phyloP scores from a whole-genome alignment of 1,140 invertebrate species.

The Dendrolimus punctatus region DNA sequence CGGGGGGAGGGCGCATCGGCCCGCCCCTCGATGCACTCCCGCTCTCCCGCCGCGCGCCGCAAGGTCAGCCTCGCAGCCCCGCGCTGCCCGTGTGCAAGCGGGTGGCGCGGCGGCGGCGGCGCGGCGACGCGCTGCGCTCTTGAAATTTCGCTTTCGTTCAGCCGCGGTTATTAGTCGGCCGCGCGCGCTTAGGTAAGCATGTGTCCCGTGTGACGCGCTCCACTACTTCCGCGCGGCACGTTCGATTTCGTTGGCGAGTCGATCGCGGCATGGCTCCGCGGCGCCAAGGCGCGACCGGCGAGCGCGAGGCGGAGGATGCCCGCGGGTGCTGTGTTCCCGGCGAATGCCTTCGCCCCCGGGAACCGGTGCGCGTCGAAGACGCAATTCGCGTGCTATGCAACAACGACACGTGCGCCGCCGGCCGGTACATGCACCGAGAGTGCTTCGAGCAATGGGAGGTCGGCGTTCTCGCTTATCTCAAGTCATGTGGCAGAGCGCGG shows the following conservation, averaged over 20 bases:
- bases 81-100: constrained; percentile 34
- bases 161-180: constrained; percentile 70
- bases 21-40: constrained; percentile 51
- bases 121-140: constrained; percentile 67
- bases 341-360: constrained; percentile 83
- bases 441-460: constrained; percentile 97
- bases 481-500: constrained; percentile 89
- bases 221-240: constrained; percentile 39
- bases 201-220: constrained; percentile 58
- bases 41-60: constrained; percentile 42
- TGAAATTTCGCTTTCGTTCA: constrained; percentile 73
- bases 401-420: constrained; percentile 90
- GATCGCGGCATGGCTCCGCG: constrained; percentile 65
- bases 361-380: constrained; percentile 77
- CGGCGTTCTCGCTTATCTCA: constrained; percentile 88
- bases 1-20: constrained; percentile 28
- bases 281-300: constrained; percentile 61
- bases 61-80: constrained; percentile 40
- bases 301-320: constrained; percentile 60
- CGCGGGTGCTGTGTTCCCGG: constrained; percentile 86
- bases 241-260: constrained; percentile 61
- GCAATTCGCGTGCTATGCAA: constrained; percentile 94
- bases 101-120: constrained; percentile 40
- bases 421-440: constrained; percentile 94
- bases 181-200: constrained; percentile 66